Base-by-base conservation (phyloP, 2,888 invertebrate genomes). In the Carpatolechia fugitivella region DNA sequence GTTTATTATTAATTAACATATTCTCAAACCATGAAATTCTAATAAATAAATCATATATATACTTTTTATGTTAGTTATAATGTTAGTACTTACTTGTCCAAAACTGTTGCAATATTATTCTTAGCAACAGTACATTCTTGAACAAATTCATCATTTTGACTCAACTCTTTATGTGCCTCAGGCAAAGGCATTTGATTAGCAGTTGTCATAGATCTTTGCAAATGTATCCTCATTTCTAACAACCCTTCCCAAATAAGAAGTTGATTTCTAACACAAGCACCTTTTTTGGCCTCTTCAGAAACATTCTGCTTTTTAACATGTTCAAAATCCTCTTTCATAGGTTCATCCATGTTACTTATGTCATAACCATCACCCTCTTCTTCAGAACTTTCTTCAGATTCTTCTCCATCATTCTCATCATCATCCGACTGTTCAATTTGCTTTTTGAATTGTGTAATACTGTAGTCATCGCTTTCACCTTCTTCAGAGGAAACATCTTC, bases 201-300 rank as follows among this genome's bases (percentile, higher is more conserved):
- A 11, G 93, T 91, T 41, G 92, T 84, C 52, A 97, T 77, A 68
- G 95, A 92, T 76, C 97, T 96, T 78, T 98, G 98, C 20, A 98
- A 80, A 72, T 96, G 95, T 66, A 98, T 98, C 62, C 98, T 92
- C 74, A 94, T 91, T 83, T 98, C 97, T 20, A 98, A 77, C 3
- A 98, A 78, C 54, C 92, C 93, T 76, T 98, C 98, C 97, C 97
- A 98, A 1, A 97, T 73, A 36, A 91, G 85, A 29, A 95, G 76
- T 73, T 96, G 95, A 67, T 93, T 94, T 70, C 93, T 91, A 0
- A 95, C 93, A 70, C 93, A 92, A 11, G 87, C 79, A 1, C 94
- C 95, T 74, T 94, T 95, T 64, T 93, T 92, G 0, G 93, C 85
- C 70, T 93, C 92, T 56, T 87, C 89, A 0, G 91, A 85, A 1